phyloP scores from a whole-genome alignment of 2,888 invertebrate genomes.

The Celastrina argiolus region DNA sequence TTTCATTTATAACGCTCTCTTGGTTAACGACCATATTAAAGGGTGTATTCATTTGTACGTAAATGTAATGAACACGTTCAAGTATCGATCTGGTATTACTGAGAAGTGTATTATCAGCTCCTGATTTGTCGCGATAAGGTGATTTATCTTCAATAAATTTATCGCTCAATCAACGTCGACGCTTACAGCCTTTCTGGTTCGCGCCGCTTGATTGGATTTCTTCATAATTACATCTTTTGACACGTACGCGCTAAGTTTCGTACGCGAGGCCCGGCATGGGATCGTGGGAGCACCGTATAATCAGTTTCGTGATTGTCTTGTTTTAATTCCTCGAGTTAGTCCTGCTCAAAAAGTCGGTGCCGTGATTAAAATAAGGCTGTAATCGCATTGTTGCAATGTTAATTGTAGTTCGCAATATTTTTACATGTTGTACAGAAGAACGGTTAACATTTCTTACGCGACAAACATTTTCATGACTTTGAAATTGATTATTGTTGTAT shows the following conservation, averaged over 20 bases:
- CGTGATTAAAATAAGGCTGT: slow-evolving; percentile 9
- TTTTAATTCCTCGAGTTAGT: slow-evolving; percentile 53
- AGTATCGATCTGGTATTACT: slow-evolving; percentile 37
- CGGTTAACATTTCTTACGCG: too few species aligned
- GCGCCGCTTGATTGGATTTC: slow-evolving; percentile 71
- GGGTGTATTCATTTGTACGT: slow-evolving; percentile 27
- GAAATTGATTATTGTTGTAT: too few species aligned
- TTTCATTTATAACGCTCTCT: slow-evolving; percentile 14
- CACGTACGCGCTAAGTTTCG: slow-evolving; percentile 75
- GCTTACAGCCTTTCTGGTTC: slow-evolving; percentile 38
- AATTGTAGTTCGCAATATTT: background rate
- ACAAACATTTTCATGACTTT: too few species aligned
- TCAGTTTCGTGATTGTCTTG: slow-evolving; percentile 72
- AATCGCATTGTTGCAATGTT: slow-evolving; percentile 6
- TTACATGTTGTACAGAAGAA: too few species aligned
- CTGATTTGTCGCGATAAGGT: slow-evolving; percentile 68
- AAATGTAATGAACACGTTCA: slow-evolving; percentile 31
- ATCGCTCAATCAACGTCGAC: slow-evolving; percentile 63
- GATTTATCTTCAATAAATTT: slow-evolving; percentile 73
- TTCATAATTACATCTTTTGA: slow-evolving; percentile 78
- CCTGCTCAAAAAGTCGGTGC: slow-evolving; percentile 6
- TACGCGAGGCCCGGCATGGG: slow-evolving; percentile 67
- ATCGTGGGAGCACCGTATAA: slow-evolving; percentile 76
- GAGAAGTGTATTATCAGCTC: slow-evolving; percentile 51
- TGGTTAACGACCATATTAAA: background rate